Evolutionary conservation across 2,113 vertebrate genomes (phyloP), one percentile per base, ranked within the genome.

Genomic region (Benitochromis conjunctus): DNA sequence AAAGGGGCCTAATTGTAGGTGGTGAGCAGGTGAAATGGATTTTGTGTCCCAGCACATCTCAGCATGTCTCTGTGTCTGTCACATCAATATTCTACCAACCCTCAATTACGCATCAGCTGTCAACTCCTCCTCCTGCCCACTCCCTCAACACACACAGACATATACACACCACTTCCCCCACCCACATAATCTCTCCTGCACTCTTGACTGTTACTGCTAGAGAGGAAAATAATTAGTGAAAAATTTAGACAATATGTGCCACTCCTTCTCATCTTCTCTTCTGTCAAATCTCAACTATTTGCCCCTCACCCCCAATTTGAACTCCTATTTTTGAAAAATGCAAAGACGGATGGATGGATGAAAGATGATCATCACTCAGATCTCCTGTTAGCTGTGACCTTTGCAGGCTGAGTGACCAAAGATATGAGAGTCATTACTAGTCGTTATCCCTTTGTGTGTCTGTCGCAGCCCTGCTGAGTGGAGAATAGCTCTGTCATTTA

Each of bases 301-400:
- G 43, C 14, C 18, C 51, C 62, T 9, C 66, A 69, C 51, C 21
- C 34, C 18, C 9, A 51, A 57, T 69, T 77, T 41, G 31, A 43
- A 38, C 64, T 79, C 19, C 29, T 76, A 19, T 51, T 51, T 76
- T 31, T 79, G 64, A 80, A 41, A 77, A 79, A 26, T 10, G 21
- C 13, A 69, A 55, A 83, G 36, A 82, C 55, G 48, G 86, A 80
- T 31, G 7, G 84, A 86, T 88, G 79, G 77, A 89, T 85, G 79
- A 85, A 64, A 86, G 81, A 85, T 51, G 88, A 89, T 90, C 89
- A 74, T 84, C 83, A 26, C 81, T 79, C 3, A 3, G 76, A 56
- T 87, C 84, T 66, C 76, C 90, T 92, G 93, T 92, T 91, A 92
- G 87, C 84, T 89, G 86, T 93, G 91, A 94, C 93, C 93, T 94